Evolutionary conservation across 2,888 invertebrate species (phyloP), one percentile per base, ranked within the genome.

Genomic region (Dione vanillae): DNA sequence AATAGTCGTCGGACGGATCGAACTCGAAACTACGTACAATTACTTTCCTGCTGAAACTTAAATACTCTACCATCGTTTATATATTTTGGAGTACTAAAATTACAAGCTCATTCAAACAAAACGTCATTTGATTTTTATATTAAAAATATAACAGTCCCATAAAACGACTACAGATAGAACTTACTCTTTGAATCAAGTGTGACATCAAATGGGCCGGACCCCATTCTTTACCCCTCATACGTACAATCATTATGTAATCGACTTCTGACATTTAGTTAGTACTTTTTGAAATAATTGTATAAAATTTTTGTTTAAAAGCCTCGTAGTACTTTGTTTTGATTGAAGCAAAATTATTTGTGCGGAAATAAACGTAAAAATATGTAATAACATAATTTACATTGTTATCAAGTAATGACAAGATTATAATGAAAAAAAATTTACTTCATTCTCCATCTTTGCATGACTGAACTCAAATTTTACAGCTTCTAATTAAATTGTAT

Each of bases 141-240:
- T 62, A 27, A 62, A 67, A 43, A 68, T 68, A 47, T 54, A 68
- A 62, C 52, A 43, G 51, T 64, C 47, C 27, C 67, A 68, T 65
- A 66, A 61, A 70, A 59, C 59, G 61, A 65, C 35, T 59, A 52
- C 59, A 61, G 47, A 62, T 45, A 59, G 65, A 54, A 65, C 45
- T 71, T 52, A 65, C 61, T 56, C 40, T 54, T 45, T 35, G 62
- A 43, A 68, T 68, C 62, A 68, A 62, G 51, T 59, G 59, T 43
- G 51, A 59, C 70, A 67, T 56, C 45, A 58, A 65, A 70, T 65
- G 68, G 70, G 73, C 51, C 58, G 71, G 56, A 52, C 56, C 68
- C 65, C 62, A 66, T 16, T 61, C 65, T 52, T 56, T 59, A 19
- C 37, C 47, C 65, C 66, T 56, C 61, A n/a, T 35, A 65, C 59